A percentile compares a stretch with the other conserved stretches of the same genome.
These are phyloP conservation scores for Ammodytes dubius DNA, from an alignment of 2,113 vertebrate genomes.

Conservation along the genomic window DNA sequence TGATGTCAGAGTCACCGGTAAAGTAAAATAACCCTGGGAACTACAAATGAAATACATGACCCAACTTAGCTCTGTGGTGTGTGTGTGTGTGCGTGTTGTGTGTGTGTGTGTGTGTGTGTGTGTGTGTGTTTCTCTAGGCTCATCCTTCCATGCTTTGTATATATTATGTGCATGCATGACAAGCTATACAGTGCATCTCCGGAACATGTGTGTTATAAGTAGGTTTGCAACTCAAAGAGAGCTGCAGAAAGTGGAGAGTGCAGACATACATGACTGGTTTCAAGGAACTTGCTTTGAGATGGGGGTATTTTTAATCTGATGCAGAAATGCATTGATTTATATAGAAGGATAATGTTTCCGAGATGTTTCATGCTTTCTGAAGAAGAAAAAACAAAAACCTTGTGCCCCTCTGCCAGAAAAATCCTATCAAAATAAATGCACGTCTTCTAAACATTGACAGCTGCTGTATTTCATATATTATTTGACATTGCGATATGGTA, in stretches of 20 bases:
- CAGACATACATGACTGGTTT: neutral
- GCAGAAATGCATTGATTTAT: too few species aligned
- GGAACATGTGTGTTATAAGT: neutral
- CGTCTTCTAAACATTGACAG: too few species aligned
- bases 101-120: neutral
- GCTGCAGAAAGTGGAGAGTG: too few species aligned
- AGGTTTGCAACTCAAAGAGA: neutral
- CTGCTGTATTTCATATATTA: too few species aligned
- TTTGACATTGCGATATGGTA: too few species aligned
- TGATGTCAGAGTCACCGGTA: constrained; percentile 3
- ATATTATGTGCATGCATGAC: neutral
- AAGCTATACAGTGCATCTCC: neutral
- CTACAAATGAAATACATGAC: constrained; percentile 5
- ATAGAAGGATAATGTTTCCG: too few species aligned
- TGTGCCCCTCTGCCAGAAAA: too few species aligned
- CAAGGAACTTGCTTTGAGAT: too few species aligned
- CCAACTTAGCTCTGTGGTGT: neutral
- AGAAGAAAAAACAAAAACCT: too few species aligned
- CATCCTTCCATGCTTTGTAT: neutral
- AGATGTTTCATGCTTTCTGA: too few species aligned
- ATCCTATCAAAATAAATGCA: too few species aligned
- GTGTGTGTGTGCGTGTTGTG: neutral
- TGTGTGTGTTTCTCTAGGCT: neutral
- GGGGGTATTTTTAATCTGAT: too few species aligned
- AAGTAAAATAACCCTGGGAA: constrained; percentile 3